A percentile compares a stretch with the other conserved stretches of the same genome.
Conservation (phyloP, 2,113 vertebrate species). For the Alligator sinensis region DNA sequence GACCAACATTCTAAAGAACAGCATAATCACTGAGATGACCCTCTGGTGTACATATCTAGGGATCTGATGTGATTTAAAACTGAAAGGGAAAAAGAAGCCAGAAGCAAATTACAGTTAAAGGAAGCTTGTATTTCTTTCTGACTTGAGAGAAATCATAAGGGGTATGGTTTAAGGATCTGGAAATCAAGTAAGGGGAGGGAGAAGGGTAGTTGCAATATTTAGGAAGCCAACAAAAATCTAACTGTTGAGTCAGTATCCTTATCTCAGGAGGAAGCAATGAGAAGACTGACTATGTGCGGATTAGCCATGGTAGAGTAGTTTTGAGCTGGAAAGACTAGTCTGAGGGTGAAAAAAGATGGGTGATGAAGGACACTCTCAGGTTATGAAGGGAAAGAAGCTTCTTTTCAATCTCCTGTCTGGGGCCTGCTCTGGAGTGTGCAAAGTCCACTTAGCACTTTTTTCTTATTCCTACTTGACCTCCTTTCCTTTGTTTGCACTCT, state of each 20-base stretch:
- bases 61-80: background rate
- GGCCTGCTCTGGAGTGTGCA: background rate
- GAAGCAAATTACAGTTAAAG: background rate
- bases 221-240: background rate
- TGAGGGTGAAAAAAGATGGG: rapidly evolving
- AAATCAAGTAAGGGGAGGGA: background rate
- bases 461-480: background rate
- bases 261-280: background rate
- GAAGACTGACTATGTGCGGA: background rate
- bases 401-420: background rate
- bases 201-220: too few species aligned
- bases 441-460: rapidly evolving
- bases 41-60: background rate
- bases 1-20: background rate
- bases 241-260: background rate
- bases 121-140: background rate
- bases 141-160: background rate
- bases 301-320: too few species aligned
- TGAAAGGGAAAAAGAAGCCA: background rate
- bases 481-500: background rate
- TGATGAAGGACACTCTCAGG: background rate
- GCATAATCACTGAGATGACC: background rate
- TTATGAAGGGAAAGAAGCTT: background rate
- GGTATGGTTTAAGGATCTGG: background rate
- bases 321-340: too few species aligned